A percentile compares a stretch with the other conserved stretches of the same genome.
Conservation (phyloP, 2,888 invertebrate genomes). For the Biston betularia region DNA sequence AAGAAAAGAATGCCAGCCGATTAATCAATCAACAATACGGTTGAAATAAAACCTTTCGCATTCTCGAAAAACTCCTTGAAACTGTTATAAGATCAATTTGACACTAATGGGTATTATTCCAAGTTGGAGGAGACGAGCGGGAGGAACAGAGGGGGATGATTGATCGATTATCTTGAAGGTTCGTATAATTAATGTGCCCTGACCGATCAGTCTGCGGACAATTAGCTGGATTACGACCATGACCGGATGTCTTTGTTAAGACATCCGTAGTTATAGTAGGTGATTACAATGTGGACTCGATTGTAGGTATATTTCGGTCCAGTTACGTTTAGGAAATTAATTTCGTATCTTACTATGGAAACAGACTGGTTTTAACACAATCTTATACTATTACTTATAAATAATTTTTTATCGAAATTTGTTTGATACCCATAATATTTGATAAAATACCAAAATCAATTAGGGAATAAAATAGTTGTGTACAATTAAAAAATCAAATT, state of each 20-base stretch:
- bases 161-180: slow-evolving; percentile 67
- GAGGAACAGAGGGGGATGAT: slow-evolving; percentile 59
- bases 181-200: slow-evolving; percentile 73
- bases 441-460: too few species aligned
- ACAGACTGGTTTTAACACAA: too few species aligned
- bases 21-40: slow-evolving; percentile 42
- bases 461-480: too few species aligned
- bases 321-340: too few species aligned
- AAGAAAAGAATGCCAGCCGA: slow-evolving; percentile 1
- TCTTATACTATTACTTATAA: too few species aligned
- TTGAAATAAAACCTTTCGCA: slow-evolving; percentile 40
- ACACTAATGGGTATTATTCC: slow-evolving; percentile 67
- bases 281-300: neutral
- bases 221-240: slow-evolving; percentile 56
- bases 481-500: too few species aligned
- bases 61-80: slow-evolving; percentile 30
- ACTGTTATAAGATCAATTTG: slow-evolving; percentile 61
- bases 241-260: slow-evolving; percentile 44
- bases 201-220: slow-evolving; percentile 61
- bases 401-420: too few species aligned
- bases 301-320: neutral
- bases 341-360: too few species aligned
- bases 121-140: slow-evolving; percentile 41
- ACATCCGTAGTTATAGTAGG: slow-evolving; percentile 8
- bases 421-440: too few species aligned